phyloP scores from a whole-genome alignment of 2,113 vertebrate species.

The Leptobrachium ailaonicum region DNA sequence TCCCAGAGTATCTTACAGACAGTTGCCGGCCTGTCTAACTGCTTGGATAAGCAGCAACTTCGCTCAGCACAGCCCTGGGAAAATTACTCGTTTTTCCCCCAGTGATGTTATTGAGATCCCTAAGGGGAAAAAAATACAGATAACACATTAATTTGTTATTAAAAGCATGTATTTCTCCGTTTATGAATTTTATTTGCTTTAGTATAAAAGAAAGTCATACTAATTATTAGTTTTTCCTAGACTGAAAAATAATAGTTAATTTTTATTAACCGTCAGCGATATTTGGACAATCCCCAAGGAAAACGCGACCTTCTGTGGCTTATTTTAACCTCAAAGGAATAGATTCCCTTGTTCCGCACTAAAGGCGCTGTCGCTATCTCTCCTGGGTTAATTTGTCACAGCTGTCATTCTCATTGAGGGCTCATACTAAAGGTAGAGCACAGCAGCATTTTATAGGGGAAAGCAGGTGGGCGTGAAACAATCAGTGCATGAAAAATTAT shows the following conservation, averaged over 20 bases:
- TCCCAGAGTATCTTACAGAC: too few species aligned
- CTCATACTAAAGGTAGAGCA: not conserved
- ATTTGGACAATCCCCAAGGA: not conserved
- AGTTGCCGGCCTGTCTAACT: too few species aligned
- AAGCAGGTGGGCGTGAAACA: not conserved
- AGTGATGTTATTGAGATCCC: too few species aligned
- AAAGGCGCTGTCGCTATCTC: constrained; percentile 11
- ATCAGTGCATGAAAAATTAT: not conserved
- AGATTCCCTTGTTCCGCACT: not conserved
- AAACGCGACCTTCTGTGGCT: constrained; percentile 8
- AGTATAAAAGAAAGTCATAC: too few species aligned
- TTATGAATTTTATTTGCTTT: too few species aligned
- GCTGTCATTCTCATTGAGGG: constrained; percentile 3
- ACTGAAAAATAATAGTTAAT: not conserved
- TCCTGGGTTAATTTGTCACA: constrained; percentile 22
- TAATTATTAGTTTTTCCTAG: not conserved
- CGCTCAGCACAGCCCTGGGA: too few species aligned
- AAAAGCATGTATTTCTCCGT: too few species aligned
- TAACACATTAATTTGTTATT: too few species aligned
- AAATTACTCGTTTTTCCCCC: too few species aligned
- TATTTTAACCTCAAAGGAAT: not conserved
- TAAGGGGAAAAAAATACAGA: too few species aligned
- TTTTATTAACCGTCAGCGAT: not conserved
- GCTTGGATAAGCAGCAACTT: too few species aligned
- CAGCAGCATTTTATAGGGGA: not conserved